phyloP scores from a whole-genome alignment of 2,113 vertebrate species.

The Pterocles gutturalis region DNA sequence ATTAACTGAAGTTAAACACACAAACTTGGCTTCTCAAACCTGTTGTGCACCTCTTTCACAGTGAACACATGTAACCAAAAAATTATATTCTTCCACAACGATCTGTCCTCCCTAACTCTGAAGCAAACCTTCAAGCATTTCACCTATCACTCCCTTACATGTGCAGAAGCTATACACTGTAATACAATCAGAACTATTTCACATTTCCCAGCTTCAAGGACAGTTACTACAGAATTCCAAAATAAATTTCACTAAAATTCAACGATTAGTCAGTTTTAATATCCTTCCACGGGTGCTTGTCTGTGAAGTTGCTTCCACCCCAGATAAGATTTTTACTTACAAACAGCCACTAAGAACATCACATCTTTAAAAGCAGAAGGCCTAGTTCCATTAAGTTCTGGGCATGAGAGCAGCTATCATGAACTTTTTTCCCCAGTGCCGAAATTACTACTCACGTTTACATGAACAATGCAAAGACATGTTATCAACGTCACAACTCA shows the following conservation, averaged over 20 bases:
- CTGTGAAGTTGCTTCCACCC: background rate
- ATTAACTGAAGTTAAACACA: background rate
- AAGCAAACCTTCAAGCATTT: background rate
- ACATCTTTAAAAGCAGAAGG: background rate
- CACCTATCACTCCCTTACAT: background rate
- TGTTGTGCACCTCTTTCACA: background rate
- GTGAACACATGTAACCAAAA: background rate
- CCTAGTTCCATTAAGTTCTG: background rate
- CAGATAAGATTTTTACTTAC: background rate
- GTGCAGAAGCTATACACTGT: background rate
- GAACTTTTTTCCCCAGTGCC: background rate
- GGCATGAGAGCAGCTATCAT: background rate
- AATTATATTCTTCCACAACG: background rate
- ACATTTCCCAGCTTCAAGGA: background rate
- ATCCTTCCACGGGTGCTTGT: background rate
- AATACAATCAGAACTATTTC: background rate
- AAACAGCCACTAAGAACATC: background rate
- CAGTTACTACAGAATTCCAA: background rate
- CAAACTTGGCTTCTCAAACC: background rate
- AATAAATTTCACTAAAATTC: background rate
- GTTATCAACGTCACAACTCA: background rate
- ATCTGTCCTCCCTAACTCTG: too few relatives aligned
- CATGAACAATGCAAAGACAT: background rate
- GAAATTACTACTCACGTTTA: background rate
- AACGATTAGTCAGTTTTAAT: background rate